Base-by-base conservation (phyloP, 2,888 invertebrate genomes). In the Disparrhopalites patrizii region DNA sequence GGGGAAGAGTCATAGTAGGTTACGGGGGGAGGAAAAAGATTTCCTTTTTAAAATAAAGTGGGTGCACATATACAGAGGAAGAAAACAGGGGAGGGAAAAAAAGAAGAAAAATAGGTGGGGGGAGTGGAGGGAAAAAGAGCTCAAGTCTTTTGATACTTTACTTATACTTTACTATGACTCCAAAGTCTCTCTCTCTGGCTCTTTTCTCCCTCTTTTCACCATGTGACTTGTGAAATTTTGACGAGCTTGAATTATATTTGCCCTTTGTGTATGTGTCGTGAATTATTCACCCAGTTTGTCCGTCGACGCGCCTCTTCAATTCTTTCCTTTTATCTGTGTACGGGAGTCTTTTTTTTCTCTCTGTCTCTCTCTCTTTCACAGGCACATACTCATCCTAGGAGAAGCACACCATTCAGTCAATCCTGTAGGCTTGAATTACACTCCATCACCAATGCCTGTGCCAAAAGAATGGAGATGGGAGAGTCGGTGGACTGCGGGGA, bases 281-380 rank as follows among this genome's bases (percentile, higher is more conserved):
- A 71, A 71, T 71, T 68, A 71, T 71, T 71, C 71, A 71, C 71
- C 65, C 66, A 66, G 63, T 63, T 54, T 63, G 63, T 63, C 43
- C 28, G 54, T 61, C 61, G 61, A 23, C 50, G 61, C 61, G 58
- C 58, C 58, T 60, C 47, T 51, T 61, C 50, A 60, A 60, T 60
- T 61, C 51, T 61, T 57, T 47, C 47, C 61, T 51, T 30, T 50
- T 43, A 43, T n/a, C n/a, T n/a, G n/a, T n/a, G n/a, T n/a, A n/a
- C n/a, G n/a, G n/a, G n/a, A n/a, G 4, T 43, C 43, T 43, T 43
- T 13, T 43, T 43, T 43, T 43, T 13, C 43, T 43, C 3, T 43
- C 3, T 43, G 20, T 43, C 4, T n/a, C 13, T 43, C 13, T 4
- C 18, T 27, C 2, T n/a, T n/a, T n/a, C n/a, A n/a, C n/a, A n/a